These are phyloP conservation scores for Rhizoglyphus robini DNA, from an alignment of 1,140 invertebrate genomes.

Conservation along the genomic window DNA sequence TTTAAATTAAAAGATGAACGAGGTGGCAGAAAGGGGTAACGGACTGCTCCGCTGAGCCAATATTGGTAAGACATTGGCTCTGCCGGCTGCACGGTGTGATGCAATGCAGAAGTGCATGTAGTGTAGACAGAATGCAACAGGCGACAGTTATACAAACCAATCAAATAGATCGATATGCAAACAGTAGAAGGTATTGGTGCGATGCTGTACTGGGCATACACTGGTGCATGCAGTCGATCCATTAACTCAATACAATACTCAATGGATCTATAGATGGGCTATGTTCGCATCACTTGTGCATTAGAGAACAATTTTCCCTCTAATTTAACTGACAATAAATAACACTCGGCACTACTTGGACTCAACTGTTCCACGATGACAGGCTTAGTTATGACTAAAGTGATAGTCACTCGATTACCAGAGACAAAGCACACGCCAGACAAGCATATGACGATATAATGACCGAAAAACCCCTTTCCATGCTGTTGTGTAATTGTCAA, in stretches of 20 bases:
- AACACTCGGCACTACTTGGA: neutral
- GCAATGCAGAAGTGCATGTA: neutral
- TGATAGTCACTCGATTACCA: neutral
- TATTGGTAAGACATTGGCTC: no score
- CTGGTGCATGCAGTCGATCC: neutral
- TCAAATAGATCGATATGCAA: slow-evolving; percentile 13
- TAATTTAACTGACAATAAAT: neutral
- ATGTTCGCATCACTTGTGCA: slow-evolving; percentile 8
- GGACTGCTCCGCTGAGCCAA: neutral
- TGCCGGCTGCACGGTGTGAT: neutral
- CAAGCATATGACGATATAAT: slow-evolving; percentile 8
- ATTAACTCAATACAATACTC: no score
- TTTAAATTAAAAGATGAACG: slow-evolving; percentile 15
- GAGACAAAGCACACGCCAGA: neutral
- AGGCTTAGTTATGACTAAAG: neutral
- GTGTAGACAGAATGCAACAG: neutral
- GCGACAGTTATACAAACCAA: slow-evolving; percentile 5
- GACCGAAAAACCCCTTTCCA: neutral
- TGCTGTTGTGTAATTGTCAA: no score
- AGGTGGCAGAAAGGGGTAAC: neutral
- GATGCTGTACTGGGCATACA: neutral
- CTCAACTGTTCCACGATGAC: slow-evolving; percentile 1
- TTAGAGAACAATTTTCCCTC: slow-evolving; percentile 2
- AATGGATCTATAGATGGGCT: neutral
- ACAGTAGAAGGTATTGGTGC: slow-evolving; percentile 2